Percentiles rank a stretch among this genome's conserved stretches.
These are phyloP conservation scores for Drosophila azteca DNA, from an alignment of 1,140 invertebrate species.

Conservation along the genomic window DNA sequence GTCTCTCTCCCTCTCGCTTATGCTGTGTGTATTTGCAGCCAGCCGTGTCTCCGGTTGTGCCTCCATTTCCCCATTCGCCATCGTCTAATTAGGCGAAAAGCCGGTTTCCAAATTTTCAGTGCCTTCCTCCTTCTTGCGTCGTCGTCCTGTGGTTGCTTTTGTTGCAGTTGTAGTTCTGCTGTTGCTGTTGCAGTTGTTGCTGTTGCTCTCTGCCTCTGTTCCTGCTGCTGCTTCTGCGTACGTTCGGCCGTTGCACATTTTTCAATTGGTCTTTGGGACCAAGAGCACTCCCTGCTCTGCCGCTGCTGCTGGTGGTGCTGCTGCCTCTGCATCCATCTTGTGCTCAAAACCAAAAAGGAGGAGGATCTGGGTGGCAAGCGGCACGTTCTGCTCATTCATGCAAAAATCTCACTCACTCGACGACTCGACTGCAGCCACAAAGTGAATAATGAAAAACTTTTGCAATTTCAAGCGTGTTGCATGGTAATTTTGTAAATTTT, in stretches of 20 bases:
- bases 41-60: conserved; percentile 11
- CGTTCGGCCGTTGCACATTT: conserved; percentile 72
- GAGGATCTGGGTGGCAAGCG: conserved; percentile 41
- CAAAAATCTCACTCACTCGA: conserved; percentile 81
- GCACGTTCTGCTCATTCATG: conserved; percentile 80
- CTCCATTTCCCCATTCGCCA: conserved; percentile 42
- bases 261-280: conserved; percentile 74
- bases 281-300: too few species aligned
- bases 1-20: too few species aligned
- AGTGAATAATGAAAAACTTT: conserved; percentile 83
- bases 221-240: conserved; percentile 54
- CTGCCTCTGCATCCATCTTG: conserved; percentile 66
- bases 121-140: conserved; percentile 25
- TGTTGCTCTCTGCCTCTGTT: conserved; percentile 4
- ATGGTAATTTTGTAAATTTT: conserved; percentile 83
- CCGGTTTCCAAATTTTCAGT: conserved; percentile 73
- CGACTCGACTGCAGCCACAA: conserved; percentile 80
- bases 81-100: conserved; percentile 79
- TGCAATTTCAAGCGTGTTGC: conserved; percentile 82
- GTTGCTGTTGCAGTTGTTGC: background rate
- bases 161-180: conserved; percentile 3
- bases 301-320: background rate
- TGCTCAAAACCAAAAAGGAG: conserved; percentile 23
- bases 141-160: conserved; percentile 29
- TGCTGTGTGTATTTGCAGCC: conserved; percentile 10